phyloP scores from a whole-genome alignment of 1,140 invertebrate genomes.

The Papilio helenus region DNA sequence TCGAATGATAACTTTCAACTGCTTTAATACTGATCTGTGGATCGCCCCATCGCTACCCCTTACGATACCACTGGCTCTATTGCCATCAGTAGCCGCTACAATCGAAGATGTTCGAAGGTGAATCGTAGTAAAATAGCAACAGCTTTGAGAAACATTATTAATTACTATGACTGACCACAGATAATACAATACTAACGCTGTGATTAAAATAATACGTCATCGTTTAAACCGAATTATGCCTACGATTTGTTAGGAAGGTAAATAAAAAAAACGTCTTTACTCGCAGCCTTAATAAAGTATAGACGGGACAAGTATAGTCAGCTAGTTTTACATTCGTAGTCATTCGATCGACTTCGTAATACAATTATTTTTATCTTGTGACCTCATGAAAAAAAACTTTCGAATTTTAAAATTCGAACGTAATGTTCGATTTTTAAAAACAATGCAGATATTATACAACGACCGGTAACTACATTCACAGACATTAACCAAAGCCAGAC shows the following conservation, averaged over 20 bases:
- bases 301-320: neutral
- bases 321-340: neutral
- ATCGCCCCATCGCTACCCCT: no score
- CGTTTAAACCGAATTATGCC: neutral
- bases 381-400: neutral
- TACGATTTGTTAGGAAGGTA: neutral
- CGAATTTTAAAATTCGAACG: slow-evolving; percentile 25
- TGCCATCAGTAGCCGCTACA: no score
- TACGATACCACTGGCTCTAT: no score
- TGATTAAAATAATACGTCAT: neutral
- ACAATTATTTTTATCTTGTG: slow-evolving; percentile 3
- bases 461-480: slow-evolving; percentile 26
- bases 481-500: slow-evolving; percentile 45
- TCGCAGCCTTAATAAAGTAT: neutral
- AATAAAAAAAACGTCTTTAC: neutral
- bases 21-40: no score
- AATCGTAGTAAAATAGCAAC: no score
- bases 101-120: no score
- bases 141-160: no score
- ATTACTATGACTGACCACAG: no score
- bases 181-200: no score
- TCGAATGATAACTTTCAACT: no score
- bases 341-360: neutral
- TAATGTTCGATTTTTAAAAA: slow-evolving; percentile 42
- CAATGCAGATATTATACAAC: slow-evolving; percentile 16